Evolutionary conservation across 2,113 vertebrate species (phyloP), one percentile per base, ranked within the genome.

Genomic region (Heteronetta atricapilla): DNA sequence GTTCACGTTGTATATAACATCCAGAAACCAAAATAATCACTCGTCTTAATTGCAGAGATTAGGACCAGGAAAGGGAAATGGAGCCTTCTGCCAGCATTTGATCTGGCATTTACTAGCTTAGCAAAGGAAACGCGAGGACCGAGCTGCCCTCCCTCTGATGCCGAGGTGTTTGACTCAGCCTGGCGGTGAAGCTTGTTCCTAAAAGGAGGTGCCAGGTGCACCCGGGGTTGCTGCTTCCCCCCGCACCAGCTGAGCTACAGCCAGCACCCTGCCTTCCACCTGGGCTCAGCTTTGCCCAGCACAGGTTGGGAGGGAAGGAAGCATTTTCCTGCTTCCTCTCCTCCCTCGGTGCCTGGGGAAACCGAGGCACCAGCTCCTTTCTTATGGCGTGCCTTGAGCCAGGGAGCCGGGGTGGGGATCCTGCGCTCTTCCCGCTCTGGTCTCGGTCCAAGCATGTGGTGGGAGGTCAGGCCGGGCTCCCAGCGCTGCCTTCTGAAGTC

Each of bases 21-120:
- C 86, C 33, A 86, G 69, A 93, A 95, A 81, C 12, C 58, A 86
- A 96, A 94, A 72, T 44, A 92, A 88, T 79, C 87, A 59, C 75
- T 79, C 11, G 26, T 26, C 62, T 74, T 88, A 88, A 94, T 67
- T 89, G 89, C 67, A 48, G 60, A 83, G 67, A 89, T 85, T 42
- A 73, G 44, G 36, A 68, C 81, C 25, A 34, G 79, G 75, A 91
- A 95, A 86, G 68, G 82, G 93, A 91, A 96, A 73, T 13, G 3
- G 28, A 89, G 59, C 63, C 46, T 85, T 82, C 86, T 72, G 76
- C 69, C 83, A 92, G 86, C 31, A 52, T 42, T 88, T 88, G 64
- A 93, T 85, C 42, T 72, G 91, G 90, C 55, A 33, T 95, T 94
- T 93, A 86, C 60, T 88, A 78, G 52, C 3, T 78, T 59, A 81